Conservation (phyloP, 2,888 invertebrate genomes). For the Dioctria linearis region DNA sequence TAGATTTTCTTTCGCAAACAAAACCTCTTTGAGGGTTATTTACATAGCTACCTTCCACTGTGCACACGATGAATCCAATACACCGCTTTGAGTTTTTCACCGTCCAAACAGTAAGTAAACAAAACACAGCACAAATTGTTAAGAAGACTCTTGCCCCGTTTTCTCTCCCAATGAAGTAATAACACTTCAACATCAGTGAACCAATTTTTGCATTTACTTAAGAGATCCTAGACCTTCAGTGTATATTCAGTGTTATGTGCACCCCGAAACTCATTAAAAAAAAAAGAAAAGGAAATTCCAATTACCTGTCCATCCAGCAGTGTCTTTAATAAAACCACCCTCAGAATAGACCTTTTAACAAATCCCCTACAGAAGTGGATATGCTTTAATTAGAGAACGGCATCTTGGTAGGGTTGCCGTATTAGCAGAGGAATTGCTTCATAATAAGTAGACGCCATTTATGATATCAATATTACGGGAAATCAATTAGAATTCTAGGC, state of each 20-base stretch:
- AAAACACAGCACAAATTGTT: too few species aligned
- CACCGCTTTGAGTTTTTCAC: too few species aligned
- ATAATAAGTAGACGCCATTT: background rate
- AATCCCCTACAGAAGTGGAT: background rate
- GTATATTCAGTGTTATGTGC: background rate
- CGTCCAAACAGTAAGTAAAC: too few species aligned
- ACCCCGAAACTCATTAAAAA: background rate
- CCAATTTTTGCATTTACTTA: background rate
- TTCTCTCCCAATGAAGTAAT: conserved; percentile 17
- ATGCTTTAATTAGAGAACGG: conserved; percentile 6
- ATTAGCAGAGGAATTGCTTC: background rate
- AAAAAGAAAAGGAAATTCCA: too few species aligned
- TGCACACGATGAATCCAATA: too few species aligned
- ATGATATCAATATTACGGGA: background rate
- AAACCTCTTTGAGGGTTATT: too few species aligned
- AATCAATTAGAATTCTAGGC: conserved; percentile 9
- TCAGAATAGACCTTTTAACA: background rate
- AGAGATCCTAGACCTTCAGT: background rate
- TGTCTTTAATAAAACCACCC: background rate
- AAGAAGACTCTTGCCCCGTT: background rate
- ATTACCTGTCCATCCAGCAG: background rate
- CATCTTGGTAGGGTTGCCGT: background rate
- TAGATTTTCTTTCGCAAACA: too few species aligned
- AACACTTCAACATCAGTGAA: background rate
- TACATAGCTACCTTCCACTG: too few species aligned